Evolutionary conservation across 2,888 invertebrate species (phyloP), one percentile per base, ranked within the genome.

Genomic region (Uropetala carovei): DNA sequence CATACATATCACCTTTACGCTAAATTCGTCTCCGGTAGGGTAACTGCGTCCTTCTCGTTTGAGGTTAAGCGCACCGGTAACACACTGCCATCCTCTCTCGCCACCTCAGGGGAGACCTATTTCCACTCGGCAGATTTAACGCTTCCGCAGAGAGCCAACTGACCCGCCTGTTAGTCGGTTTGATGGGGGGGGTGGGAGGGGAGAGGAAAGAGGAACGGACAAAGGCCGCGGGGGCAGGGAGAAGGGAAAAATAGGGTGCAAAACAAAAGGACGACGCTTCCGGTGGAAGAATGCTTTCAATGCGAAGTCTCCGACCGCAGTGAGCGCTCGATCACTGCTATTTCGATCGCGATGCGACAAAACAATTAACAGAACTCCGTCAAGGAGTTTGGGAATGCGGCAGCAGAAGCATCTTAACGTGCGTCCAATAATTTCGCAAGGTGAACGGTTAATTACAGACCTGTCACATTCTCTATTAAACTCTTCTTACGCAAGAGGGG

Each of bases 251-350:
- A 68, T 68, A 1, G 68, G n/a, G 75, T 18, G 14, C 11, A 27
- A 75, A 75, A 75, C 75, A 75, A 75, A 75, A 75, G 75, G 27
- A 27, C 22, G 75, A 75, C 22, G 27, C 75, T 75, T 75, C 75
- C 75, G 75, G 75, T 75, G 75, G 22, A 75, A 27, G 75, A 75
- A 75, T 68, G 22, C 68, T 10, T 7, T 64, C 9, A 64, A n/a
- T 68, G 22, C 22, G 22, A 22, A 10, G 75, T 7, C 27, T 22
- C 22, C 75, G 27, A 75, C 22, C 13, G 75, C 22, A 75, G 22
- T 22, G 22, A 68, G 75, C 9, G 75, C 75, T 7, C 75, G 75
- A 75, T 75, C 27, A 75, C 75, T 9, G 75, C 27, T 27, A 75
- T 22, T 75, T 27, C 5, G 75, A 13, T 75, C 27, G 43, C 43